Conservation (phyloP, 2,797 vertebrate genomes). For the Tokudaia muenninki region DNA sequence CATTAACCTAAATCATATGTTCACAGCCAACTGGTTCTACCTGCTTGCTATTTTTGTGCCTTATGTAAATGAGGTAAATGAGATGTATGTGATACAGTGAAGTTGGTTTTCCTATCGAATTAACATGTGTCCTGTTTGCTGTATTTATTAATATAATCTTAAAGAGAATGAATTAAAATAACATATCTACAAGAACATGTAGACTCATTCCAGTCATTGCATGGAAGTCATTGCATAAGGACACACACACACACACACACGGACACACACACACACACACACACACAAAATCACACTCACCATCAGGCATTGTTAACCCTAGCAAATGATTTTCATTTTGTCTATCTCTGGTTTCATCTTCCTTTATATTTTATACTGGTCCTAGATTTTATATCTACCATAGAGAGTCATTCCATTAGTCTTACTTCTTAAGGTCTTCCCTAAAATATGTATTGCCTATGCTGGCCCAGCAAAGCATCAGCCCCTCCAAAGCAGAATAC, state of each 20-base stretch:
- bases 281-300: background rate
- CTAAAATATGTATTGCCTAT: background rate
- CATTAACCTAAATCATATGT: background rate
- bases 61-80: background rate
- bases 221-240: background rate
- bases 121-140: background rate
- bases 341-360: background rate
- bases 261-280: background rate
- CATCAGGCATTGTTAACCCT: too few relatives aligned
- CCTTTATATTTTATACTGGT: background rate
- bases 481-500: background rate
- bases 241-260: background rate
- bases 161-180: conserved; percentile 20
- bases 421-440: background rate
- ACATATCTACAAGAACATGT: background rate
- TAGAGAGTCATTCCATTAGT: background rate
- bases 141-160: background rate
- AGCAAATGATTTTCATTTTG: background rate
- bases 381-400: background rate
- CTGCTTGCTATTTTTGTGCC: background rate
- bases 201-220: background rate
- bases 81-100: background rate
- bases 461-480: background rate
- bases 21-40: background rate
- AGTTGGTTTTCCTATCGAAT: conserved; percentile 1